Evolutionary conservation across 2,113 vertebrate species (phyloP).

Genomic region (Neogobius melanostomus): DNA sequence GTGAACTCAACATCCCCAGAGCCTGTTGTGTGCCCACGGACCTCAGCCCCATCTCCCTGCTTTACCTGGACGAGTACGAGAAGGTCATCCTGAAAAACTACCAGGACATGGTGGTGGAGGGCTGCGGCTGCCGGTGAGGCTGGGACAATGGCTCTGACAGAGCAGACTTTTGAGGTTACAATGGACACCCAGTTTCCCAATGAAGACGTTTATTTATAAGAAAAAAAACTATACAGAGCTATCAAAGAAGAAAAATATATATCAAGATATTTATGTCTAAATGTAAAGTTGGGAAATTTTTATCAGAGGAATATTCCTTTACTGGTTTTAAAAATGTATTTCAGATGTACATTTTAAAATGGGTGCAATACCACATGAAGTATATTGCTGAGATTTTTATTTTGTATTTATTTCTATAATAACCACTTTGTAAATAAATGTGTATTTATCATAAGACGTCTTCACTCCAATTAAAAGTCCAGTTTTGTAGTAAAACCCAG

Average conservation of each 20-base stretch:
- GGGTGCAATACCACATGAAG: conserved; percentile 99
- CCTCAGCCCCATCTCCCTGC: conserved; percentile 97
- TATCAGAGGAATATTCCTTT: conserved; percentile 98
- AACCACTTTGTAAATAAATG: conserved; percentile 99
- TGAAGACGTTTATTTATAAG: conserved; percentile 99
- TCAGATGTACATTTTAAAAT: conserved; percentile 98
- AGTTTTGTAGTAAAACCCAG: conserved; percentile 6
- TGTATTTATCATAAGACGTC: conserved; percentile 99
- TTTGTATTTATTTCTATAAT: conserved; percentile 99
- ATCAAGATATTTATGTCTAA: conserved; percentile 97
- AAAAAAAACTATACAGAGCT: conserved; percentile 79
- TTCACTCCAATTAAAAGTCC: conserved; percentile 85
- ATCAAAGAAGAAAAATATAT: conserved; percentile 85
- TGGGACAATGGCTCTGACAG: conserved; percentile 4
- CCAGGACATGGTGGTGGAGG: conserved; percentile 99
- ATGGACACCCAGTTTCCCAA: conserved; percentile 95
- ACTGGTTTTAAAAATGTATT: conserved; percentile 97
- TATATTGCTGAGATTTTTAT: conserved; percentile 99
- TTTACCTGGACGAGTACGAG: conserved; percentile 97
- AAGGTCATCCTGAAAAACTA: conserved; percentile 99
- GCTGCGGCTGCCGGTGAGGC: conserved; percentile 92
- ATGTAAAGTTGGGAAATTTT: conserved; percentile 97
- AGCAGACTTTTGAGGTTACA: conserved; percentile 48
- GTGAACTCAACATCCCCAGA: conserved; percentile 97
- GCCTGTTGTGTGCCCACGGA: conserved; percentile 98